phyloP scores from a whole-genome alignment of 2,797 vertebrate species.

The Syndactyla subalaris region DNA sequence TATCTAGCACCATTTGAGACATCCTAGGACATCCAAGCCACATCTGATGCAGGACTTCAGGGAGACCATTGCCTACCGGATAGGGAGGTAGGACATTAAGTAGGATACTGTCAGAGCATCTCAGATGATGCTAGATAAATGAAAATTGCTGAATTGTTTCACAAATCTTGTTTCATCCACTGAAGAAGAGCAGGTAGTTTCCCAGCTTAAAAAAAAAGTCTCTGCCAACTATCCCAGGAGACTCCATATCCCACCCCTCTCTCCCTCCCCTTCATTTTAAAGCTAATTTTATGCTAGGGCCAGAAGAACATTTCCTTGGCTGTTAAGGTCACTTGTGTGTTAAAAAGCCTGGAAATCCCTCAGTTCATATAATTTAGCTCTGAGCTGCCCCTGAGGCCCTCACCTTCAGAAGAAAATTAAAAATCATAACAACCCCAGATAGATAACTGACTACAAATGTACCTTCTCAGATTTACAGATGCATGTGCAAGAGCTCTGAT shows the following conservation, averaged over 20 bases:
- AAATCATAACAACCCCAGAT: not conserved
- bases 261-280: not conserved
- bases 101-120: not conserved
- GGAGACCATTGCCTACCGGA: not conserved
- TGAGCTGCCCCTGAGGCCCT: not conserved
- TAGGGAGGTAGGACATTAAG: not conserved
- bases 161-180: not conserved
- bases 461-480: not conserved
- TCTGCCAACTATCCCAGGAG: not conserved
- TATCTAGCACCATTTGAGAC: not conserved
- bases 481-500: not conserved
- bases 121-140: not conserved
- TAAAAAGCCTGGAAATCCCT: not conserved
- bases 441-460: not conserved
- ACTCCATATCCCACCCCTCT: not conserved
- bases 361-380: not conserved
- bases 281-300: not conserved
- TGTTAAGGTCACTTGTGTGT: not conserved
- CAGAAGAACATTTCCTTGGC: not conserved
- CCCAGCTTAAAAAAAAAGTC: not conserved
- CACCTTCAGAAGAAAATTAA: slow-evolving; percentile 3
- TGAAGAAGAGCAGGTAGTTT: not conserved
- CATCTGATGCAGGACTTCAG: not conserved
- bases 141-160: not conserved
- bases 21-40: not conserved